phyloP scores from a whole-genome alignment of 1,140 invertebrate species.

The Drosophila ironensis region DNA sequence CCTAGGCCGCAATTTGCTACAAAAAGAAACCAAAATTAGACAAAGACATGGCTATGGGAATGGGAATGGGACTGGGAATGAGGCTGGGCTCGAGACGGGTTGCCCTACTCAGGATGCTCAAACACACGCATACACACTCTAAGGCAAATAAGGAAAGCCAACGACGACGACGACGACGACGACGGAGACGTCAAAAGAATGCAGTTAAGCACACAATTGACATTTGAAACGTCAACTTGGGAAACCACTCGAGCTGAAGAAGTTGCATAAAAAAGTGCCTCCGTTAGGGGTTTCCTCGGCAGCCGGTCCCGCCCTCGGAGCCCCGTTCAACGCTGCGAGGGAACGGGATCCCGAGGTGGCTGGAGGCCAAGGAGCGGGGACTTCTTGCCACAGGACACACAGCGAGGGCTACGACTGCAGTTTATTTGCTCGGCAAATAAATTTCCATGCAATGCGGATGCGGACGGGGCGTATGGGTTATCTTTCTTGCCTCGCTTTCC shows the following conservation, averaged over 20 bases:
- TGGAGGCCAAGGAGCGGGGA: conserved; percentile 26
- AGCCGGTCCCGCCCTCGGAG: not conserved
- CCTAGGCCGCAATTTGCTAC: conserved; percentile 42
- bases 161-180: conserved; percentile 29
- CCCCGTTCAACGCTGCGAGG: not conserved
- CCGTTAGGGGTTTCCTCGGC: conserved; percentile 69
- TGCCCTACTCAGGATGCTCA: conserved; percentile 37
- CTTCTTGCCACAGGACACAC: conserved; percentile 14
- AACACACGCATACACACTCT: conserved; percentile 15
- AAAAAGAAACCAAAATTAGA: conserved; percentile 72
- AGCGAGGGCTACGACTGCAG: conserved; percentile 44
- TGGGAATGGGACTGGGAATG: conserved; percentile 5
- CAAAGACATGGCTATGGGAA: conserved; percentile 40
- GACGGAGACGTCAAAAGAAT: conserved; percentile 69
- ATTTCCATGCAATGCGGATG: conserved; percentile 64
- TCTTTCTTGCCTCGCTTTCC: conserved; percentile 67
- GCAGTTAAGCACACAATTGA: conserved; percentile 82
- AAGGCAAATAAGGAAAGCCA: conserved; percentile 65
- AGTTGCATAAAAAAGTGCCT: conserved; percentile 80
- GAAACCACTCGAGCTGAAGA: conserved; percentile 78
- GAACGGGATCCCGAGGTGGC: not conserved
- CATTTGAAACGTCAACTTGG: conserved; percentile 80
- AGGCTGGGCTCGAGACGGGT: conserved; percentile 6
- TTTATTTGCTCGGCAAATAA: conserved; percentile 78
- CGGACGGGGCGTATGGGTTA: conserved; percentile 66